Evolutionary conservation across 2,113 vertebrate species (phyloP).

Genomic region (Oenanthe melanoleuca): DNA sequence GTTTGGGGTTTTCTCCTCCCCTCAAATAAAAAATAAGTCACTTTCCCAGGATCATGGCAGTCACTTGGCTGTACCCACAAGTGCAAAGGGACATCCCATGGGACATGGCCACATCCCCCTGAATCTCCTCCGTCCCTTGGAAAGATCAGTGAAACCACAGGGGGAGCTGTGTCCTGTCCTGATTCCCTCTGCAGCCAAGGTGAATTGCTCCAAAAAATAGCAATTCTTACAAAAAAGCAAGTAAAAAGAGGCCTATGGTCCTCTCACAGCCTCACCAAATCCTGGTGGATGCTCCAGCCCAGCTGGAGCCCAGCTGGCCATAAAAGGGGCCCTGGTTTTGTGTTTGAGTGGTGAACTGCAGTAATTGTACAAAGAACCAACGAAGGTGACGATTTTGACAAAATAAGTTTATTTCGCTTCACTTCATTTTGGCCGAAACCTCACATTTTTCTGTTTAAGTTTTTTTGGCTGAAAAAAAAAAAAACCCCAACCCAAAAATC

Average conservation of each 20-base stretch:
- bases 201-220: background rate
- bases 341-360: background rate
- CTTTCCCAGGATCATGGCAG: background rate
- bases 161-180: background rate
- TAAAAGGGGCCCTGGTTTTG: accelerated
- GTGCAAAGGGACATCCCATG: background rate
- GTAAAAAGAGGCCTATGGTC: accelerated
- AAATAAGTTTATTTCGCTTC: conserved; percentile 62
- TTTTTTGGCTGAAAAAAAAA: conserved; percentile 39
- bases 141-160: background rate
- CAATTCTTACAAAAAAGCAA: background rate
- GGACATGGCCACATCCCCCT: background rate
- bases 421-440: background rate
- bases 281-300: accelerated
- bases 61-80: background rate
- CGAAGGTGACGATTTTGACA: conserved; percentile 54
- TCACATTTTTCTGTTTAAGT: background rate
- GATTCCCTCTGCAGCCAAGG: background rate
- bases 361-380: background rate
- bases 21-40: background rate
- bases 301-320: accelerated
- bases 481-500: background rate
- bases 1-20: background rate
- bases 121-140: background rate
- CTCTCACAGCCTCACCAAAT: background rate